Evolutionary conservation across 1,140 invertebrate species (phyloP), one percentile per base, ranked within the genome.

Genomic region (Drosophila gunungcola): DNA sequence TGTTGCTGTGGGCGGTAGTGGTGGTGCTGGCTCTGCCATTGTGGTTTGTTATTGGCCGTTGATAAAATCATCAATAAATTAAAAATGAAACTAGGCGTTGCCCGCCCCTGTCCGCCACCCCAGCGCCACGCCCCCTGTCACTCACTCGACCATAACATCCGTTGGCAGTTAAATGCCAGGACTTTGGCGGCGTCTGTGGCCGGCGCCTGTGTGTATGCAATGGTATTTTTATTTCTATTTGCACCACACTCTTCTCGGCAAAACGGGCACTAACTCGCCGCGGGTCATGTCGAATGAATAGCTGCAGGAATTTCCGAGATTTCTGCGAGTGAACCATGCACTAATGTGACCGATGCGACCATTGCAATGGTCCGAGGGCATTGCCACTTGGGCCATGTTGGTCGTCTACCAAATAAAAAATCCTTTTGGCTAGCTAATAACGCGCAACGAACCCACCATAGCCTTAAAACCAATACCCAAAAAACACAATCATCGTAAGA

Each of bases 61-160:
- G 78, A 81, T 81, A 81, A 81, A 81, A 81, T 81, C 72, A 80
- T 77, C 78, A 81, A 81, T 81, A 81, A 81, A 81, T 81, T 81
- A 81, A 80, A 80, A 80, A 80, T 56, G 72, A 76, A 81, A 76
- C 78, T 76, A 81, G 78, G 64, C 60, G 51, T 58, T 53, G 12
- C n/a, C 21, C 0, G 10, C 36, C 10, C 36, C 36, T 10, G 16
- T 21, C 27, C 16, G 6, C 53, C 5, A 32, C 51, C 53, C 39
- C 53, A 13, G 43, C 36, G 64, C 36, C 64, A 77, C 56, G 73
- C 64, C 56, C 42, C 72, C 63, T 60, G 64, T 80, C 78, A 80
- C 48, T 80, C 78, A 72, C 27, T 53, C 51, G 72, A 56, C 73
- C 72, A 60, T 55, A 55, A 65, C 42, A 79, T 77, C 68, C 60